Percentiles rank a stretch among this genome's conserved stretches.
Conservation (phyloP, 2,113 vertebrate species). For the Tichodroma muraria region DNA sequence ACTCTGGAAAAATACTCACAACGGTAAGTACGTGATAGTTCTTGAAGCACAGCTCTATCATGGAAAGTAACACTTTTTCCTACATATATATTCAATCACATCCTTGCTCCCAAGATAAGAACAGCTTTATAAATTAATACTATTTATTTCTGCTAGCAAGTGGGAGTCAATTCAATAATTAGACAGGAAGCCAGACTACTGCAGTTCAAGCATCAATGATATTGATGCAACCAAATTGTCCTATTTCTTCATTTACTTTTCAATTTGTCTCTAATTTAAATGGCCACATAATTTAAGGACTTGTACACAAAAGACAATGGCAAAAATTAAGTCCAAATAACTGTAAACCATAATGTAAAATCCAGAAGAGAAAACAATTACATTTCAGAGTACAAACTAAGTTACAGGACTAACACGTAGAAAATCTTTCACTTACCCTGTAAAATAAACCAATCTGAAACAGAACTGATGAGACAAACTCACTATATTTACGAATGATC, state of each 20-base stretch:
- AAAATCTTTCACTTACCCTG: background rate
- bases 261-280: background rate
- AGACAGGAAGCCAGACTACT: background rate
- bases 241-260: background rate
- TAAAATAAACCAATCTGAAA: background rate
- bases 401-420: background rate
- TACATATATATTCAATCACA: background rate
- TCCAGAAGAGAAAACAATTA: background rate
- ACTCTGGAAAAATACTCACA: background rate
- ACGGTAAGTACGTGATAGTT: background rate
- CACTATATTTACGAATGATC: background rate
- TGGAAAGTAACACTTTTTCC: background rate
- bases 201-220: background rate
- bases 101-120: background rate
- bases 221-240: background rate
- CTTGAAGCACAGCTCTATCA: background rate
- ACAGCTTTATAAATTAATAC: background rate
- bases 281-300: background rate
- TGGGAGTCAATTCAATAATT: background rate
- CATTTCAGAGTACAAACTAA: background rate
- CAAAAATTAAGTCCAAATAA: background rate
- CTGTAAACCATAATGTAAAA: background rate
- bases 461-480: background rate
- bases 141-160: background rate
- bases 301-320: background rate